phyloP scores from a whole-genome alignment of 1,140 invertebrate species.

The Asobara japonica region DNA sequence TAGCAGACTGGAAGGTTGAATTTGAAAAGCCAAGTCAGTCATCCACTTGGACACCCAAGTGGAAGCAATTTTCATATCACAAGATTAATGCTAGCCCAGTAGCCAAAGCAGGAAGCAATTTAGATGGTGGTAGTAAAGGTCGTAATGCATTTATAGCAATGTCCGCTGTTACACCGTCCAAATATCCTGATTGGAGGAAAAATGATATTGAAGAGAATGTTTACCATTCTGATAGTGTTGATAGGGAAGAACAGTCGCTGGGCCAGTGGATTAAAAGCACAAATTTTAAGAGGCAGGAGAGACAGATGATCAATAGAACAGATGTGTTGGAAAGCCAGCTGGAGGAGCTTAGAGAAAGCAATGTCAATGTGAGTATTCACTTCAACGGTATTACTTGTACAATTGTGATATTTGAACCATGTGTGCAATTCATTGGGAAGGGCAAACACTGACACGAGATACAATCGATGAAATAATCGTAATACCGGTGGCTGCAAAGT shows the following conservation, averaged over 20 bases:
- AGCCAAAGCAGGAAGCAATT: slow-evolving; percentile 43
- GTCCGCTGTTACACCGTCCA: slow-evolving; percentile 53
- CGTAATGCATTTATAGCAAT: slow-evolving; percentile 60
- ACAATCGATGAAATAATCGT: too few relatives aligned
- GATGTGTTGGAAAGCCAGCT: slow-evolving; percentile 56
- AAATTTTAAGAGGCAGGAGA: slow-evolving; percentile 5
- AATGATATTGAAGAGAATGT: slow-evolving; percentile 51
- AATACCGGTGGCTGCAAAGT: too few relatives aligned
- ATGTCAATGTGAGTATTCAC: slow-evolving; percentile 33
- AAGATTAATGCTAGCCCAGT: slow-evolving; percentile 53
- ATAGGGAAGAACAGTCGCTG: slow-evolving; percentile 43
- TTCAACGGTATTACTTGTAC: too few relatives aligned
- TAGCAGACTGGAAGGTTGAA: slow-evolving; percentile 46
- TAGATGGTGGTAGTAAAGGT: slow-evolving; percentile 44
- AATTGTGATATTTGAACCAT: too few relatives aligned
- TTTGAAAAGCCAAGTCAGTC: slow-evolving; percentile 44
- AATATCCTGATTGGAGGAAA: slow-evolving; percentile 55
- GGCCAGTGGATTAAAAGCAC: slow-evolving; percentile 35
- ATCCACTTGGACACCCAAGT: slow-evolving; percentile 52
- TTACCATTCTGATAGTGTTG: slow-evolving; percentile 28
- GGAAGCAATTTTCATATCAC: slow-evolving; percentile 61
- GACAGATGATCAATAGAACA: slow-evolving; percentile 32
- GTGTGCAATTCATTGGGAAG: too few relatives aligned
- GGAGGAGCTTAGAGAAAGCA: slow-evolving; percentile 44
- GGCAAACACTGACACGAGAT: too few relatives aligned